A percentile compares a stretch with the other conserved stretches of the same genome.
phyloP scores from a whole-genome alignment of 2,888 invertebrate genomes.

The Pollenia angustigena region DNA sequence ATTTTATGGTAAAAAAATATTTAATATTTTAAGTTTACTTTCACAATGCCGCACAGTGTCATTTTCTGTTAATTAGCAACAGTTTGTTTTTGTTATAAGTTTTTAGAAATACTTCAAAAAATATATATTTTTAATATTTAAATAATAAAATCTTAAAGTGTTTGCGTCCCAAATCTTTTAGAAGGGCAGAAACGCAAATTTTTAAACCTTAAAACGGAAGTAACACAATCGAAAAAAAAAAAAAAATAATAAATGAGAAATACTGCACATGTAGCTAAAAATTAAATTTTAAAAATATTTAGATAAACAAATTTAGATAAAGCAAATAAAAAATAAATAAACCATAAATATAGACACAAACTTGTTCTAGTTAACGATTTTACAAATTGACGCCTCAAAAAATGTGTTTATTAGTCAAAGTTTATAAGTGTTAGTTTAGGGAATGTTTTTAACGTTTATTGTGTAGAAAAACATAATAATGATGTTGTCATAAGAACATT shows the following conservation, averaged over 20 bases:
- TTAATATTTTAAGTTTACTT: no score
- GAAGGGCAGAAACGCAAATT: neutral
- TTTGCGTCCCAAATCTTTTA: neutral
- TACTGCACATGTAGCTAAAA: neutral
- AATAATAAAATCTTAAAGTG: neutral
- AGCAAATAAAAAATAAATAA: neutral
- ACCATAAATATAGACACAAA: neutral
- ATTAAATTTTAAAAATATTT: neutral
- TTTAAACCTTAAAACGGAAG: slow-evolving; percentile 4
- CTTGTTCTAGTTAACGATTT: neutral
- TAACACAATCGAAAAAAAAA: neutral
- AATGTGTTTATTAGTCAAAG: neutral
- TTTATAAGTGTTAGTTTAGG: no score
- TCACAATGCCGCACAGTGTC: no score
- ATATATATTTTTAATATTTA: neutral
- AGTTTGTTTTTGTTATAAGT: no score
- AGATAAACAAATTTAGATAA: neutral
- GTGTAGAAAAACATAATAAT: neutral
- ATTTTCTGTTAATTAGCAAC: no score
- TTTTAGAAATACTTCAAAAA: no score
- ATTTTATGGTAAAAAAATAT: no score
- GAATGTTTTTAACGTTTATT: neutral
- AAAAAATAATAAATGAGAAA: neutral
- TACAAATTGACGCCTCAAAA: slow-evolving; percentile 16
- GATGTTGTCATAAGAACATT: neutral